Base-by-base conservation (phyloP, 2,888 invertebrate species). In the Ophioninae sp. region DNA sequence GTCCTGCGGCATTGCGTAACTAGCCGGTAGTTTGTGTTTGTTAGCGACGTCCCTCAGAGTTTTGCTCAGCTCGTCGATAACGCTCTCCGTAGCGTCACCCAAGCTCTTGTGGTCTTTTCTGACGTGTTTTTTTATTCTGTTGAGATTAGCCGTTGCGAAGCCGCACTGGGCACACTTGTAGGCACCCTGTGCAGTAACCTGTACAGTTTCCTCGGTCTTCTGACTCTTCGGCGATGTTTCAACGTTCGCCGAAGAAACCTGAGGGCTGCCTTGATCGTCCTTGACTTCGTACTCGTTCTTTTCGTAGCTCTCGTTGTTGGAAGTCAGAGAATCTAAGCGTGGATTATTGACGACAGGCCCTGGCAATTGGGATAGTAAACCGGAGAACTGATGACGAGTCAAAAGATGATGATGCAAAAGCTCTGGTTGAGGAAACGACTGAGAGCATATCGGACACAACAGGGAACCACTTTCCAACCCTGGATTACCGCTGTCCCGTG, bases 1-100 rank as follows among this genome's bases (percentile, higher is more conserved):
- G 80, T 92, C 92, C 89, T 94, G 95, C 5, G 96, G 96, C 90
- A 95, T 93, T 41, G 96, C 96, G 90, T 95, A 96, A 81, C 95
- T 94, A 2, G 95, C 95, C 65, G 96, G 95, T 82, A 94, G 90
- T 86, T 94, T 94, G 81, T 94, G 93, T 86, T 93, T 94, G 86
- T 94, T 94, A 13, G 94, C 94, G 61, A 94, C 93, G 82, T 94
- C 94, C 83, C 94, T 94, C 75, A 95, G 90, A 39, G 93, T 93
- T 85, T 93, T 93, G 84, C 92, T 93, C 44, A 94, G 91, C 79
- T 94, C 94, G 59, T 93, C 91, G 76, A 94, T 93, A 71, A 93
- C 93, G 79, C 93, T 91, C 20, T 92, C 93, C 7, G 90, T 89
- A 3, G 90, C 90, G 72, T 92, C 93, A 13, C 91, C 92, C 59